Percentiles rank a stretch among this genome's conserved stretches.
These are phyloP conservation scores for Ctenomys sociabilis DNA, from an alignment of 2,113 vertebrate species.

Conservation along the genomic window DNA sequence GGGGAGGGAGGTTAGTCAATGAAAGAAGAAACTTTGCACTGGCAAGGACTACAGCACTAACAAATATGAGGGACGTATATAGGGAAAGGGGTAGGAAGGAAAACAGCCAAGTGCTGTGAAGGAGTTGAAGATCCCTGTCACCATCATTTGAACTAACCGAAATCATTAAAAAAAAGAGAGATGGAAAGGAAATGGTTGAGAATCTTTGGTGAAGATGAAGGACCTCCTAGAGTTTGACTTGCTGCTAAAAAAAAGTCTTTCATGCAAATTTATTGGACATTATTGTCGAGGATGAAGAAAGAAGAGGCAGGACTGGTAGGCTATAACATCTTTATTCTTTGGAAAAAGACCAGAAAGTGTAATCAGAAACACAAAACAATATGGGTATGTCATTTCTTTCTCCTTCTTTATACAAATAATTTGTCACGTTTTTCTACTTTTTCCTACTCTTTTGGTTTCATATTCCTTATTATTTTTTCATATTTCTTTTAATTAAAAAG, in stretches of 20 bases:
- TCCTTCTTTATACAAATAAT: constrained; percentile 32
- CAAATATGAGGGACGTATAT: neutral
- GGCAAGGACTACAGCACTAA: neutral
- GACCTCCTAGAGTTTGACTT: constrained; percentile 10
- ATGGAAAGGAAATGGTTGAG: constrained; percentile 16
- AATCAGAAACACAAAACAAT: constrained; percentile 28
- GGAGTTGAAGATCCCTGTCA: neutral
- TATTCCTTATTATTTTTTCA: constrained; percentile 18
- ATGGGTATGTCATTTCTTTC: neutral
- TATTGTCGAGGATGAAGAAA: neutral
- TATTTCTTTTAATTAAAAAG: constrained; percentile 53
- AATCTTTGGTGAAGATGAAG: constrained; percentile 44
- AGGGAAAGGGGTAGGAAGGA: neutral
- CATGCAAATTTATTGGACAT: neutral
- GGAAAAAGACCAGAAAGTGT: constrained; percentile 3
- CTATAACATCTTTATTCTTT: constrained; percentile 26
- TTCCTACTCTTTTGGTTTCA: neutral
- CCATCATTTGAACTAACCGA: neutral
- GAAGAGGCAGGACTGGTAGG: neutral
- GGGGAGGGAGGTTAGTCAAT: constrained; percentile 16
- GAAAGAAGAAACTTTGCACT: constrained; percentile 23
- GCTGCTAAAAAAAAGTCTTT: constrained; percentile 14
- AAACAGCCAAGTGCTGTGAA: neutral
- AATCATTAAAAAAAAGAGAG: neutral
- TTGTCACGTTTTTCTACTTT: neutral